A percentile compares a stretch with the other conserved stretches of the same genome.
phyloP scores from a whole-genome alignment of 2,113 vertebrate genomes.

The Leptobrachium leishanense region DNA sequence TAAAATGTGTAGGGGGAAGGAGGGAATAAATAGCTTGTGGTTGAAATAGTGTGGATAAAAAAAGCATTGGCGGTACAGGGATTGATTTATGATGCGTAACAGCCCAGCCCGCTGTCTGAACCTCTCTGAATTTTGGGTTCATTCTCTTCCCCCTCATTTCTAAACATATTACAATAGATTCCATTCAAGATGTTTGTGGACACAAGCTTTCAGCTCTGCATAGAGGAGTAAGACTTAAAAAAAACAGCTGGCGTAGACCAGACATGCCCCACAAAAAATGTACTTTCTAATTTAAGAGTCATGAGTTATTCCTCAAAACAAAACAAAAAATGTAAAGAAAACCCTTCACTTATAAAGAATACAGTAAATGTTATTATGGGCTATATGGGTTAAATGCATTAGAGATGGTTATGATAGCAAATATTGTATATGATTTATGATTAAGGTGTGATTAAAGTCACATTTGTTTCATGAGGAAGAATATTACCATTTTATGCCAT shows the following conservation, averaged over 20 bases:
- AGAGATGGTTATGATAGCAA: too few relatives aligned
- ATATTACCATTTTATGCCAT: too few relatives aligned
- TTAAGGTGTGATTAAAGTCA: too few relatives aligned
- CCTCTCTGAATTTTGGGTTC: not conserved
- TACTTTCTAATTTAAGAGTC: too few relatives aligned
- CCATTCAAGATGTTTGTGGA: conserved; percentile 1
- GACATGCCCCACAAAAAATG: not conserved
- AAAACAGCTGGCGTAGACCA: not conserved
- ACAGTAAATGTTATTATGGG: too few relatives aligned
- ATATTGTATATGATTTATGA: too few relatives aligned
- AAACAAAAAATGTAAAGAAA: too few relatives aligned
- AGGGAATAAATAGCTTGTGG: not conserved
- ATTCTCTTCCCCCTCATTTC: not conserved
- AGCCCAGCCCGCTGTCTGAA: not conserved
- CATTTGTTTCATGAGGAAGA: too few relatives aligned
- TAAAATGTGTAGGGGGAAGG: not conserved
- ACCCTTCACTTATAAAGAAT: too few relatives aligned
- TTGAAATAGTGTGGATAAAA: not conserved
- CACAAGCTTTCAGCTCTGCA: not conserved
- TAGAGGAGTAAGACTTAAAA: not conserved
- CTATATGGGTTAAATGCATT: too few relatives aligned
- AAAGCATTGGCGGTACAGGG: not conserved
- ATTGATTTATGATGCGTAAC: not conserved
- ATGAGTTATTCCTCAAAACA: too few relatives aligned
- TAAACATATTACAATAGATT: not conserved